phyloP scores from a whole-genome alignment of 2,797 vertebrate genomes.

The Tragopan temminckii region DNA sequence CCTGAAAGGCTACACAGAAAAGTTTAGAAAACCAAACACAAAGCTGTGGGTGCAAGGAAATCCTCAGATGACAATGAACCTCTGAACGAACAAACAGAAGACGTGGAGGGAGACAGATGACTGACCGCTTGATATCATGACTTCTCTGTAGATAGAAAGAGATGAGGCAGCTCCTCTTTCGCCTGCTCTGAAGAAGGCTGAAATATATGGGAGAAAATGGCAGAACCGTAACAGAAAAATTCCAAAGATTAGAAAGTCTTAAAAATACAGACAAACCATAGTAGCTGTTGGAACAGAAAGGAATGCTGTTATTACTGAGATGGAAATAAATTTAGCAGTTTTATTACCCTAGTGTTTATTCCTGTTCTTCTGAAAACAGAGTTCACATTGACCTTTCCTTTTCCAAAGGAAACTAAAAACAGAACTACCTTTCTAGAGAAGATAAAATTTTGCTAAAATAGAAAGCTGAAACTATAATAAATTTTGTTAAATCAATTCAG shows the following conservation, averaged over 20 bases:
- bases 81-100: neutral
- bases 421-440: neutral
- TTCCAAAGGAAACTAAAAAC: neutral
- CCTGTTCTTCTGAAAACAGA: neutral
- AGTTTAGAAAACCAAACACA: neutral
- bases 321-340: neutral
- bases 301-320: neutral
- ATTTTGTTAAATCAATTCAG: neutral
- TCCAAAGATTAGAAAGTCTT: neutral
- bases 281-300: neutral
- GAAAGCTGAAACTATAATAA: neutral
- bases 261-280: neutral
- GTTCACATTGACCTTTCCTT: neutral
- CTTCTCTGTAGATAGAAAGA: neutral
- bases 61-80: neutral
- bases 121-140: neutral
- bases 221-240: neutral
- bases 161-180: neutral
- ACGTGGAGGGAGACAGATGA: neutral
- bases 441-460: neutral
- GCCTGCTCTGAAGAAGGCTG: neutral
- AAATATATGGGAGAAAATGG: neutral
- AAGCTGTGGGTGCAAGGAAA: fast-evolving
- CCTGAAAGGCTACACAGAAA: neutral
- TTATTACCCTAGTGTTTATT: neutral